phyloP scores from a whole-genome alignment of 2,797 vertebrate species.

The Sitta carolinensis region DNA sequence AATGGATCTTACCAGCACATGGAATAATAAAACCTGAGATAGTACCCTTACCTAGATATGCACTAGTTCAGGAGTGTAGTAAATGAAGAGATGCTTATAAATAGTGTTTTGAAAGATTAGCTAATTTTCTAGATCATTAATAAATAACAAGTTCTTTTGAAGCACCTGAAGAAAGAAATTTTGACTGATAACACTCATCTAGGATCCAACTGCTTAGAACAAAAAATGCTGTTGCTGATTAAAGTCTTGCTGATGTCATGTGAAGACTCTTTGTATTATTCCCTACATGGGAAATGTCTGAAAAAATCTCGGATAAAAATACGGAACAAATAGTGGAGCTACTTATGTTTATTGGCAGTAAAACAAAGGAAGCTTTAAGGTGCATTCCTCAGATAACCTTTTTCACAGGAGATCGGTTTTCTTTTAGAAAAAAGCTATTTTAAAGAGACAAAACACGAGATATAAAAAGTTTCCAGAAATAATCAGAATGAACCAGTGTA shows the following conservation, averaged over 20 bases:
- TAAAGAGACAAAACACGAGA: background rate
- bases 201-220: background rate
- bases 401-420: background rate
- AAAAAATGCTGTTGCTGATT: background rate
- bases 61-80: background rate
- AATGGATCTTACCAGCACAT: background rate
- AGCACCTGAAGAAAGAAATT: background rate
- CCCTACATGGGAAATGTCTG: background rate
- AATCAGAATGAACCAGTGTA: background rate
- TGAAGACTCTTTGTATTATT: background rate
- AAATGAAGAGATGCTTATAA: background rate
- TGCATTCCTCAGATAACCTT: background rate
- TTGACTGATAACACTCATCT: background rate
- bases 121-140: background rate
- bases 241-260: background rate
- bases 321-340: background rate
- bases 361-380: background rate
- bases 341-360: background rate
- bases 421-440: background rate
- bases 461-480: background rate
- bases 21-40: background rate
- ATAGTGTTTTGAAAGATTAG: background rate
- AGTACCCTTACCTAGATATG: background rate
- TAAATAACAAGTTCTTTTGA: constrained; percentile 5
- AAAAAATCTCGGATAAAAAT: background rate